These are phyloP conservation scores for Phenacoccus solenopsis DNA, from an alignment of 1,140 invertebrate species.

Conservation along the genomic window DNA sequence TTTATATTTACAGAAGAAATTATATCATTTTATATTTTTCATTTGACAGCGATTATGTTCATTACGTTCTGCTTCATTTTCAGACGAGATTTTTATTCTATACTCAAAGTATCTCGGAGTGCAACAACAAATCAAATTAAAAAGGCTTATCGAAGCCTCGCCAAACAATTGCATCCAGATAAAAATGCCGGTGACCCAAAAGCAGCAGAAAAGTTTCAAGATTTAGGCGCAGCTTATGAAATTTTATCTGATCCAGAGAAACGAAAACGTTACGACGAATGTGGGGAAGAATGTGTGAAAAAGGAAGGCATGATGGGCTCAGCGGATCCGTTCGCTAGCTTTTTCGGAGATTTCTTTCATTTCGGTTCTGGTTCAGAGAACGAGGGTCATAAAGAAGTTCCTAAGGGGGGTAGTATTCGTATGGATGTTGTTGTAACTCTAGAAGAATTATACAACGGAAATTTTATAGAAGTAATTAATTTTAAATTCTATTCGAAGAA, in stretches of 20 bases:
- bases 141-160: conserved; percentile 88
- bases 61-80: background rate
- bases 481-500: too few relatives aligned
- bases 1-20: too few relatives aligned
- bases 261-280: conserved; percentile 85
- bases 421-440: conserved; percentile 90
- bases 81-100: conserved; percentile 87
- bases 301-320: conserved; percentile 72
- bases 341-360: conserved; percentile 71
- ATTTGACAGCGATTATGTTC: too few relatives aligned
- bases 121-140: conserved; percentile 92
- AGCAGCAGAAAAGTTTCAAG: conserved; percentile 87
- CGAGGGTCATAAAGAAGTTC: conserved; percentile 63
- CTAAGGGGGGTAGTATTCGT: conserved; percentile 80
- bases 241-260: conserved; percentile 89
- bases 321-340: conserved; percentile 47
- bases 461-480: conserved; percentile 79
- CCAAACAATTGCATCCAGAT: conserved; percentile 96
- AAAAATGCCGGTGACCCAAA: conserved; percentile 92
- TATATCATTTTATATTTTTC: background rate
- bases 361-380: conserved; percentile 50
- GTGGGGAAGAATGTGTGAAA: conserved; percentile 93
- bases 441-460: conserved; percentile 93
- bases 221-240: conserved; percentile 94
- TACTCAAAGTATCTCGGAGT: conserved; percentile 68